phyloP scores from a whole-genome alignment of 2,113 vertebrate species.

The Poeciliopsis retropinna region DNA sequence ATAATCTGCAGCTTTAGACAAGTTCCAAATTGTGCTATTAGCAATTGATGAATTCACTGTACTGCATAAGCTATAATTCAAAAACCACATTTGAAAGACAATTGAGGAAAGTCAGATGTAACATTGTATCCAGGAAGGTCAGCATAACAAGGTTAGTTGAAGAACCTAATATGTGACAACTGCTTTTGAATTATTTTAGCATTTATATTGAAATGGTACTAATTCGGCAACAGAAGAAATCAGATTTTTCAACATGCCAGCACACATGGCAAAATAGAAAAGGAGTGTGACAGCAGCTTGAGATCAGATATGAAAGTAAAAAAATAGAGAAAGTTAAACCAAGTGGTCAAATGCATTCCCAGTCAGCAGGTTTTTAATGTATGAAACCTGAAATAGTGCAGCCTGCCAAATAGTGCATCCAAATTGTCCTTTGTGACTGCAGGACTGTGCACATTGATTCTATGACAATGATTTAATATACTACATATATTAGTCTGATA shows the following conservation, averaged over 20 bases:
- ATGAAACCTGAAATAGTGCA: not conserved
- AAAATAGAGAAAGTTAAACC: not conserved
- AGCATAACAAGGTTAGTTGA: not conserved
- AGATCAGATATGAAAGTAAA: not conserved
- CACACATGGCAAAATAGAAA: not conserved
- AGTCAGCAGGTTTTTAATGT: not conserved
- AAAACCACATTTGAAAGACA: not conserved
- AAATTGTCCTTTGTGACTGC: not conserved
- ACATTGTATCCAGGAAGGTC: not conserved
- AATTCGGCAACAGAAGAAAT: not conserved
- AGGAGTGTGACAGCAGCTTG: not conserved
- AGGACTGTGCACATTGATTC: not conserved
- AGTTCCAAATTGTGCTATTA: conserved; percentile 16
- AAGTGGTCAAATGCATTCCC: not conserved
- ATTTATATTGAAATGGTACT: not conserved
- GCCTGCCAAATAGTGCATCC: not conserved
- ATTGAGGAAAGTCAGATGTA: not conserved
- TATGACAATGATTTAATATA: not conserved
- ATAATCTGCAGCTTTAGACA: not conserved
- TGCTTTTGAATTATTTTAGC: not conserved
- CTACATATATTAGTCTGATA: not conserved
- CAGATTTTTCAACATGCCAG: not conserved
- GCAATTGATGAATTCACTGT: not conserved
- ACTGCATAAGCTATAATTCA: not conserved
- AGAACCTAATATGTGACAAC: not conserved